These are phyloP conservation scores for Eulemur mongoz DNA, from an alignment of 2,797 vertebrate genomes.

Conservation along the genomic window DNA sequence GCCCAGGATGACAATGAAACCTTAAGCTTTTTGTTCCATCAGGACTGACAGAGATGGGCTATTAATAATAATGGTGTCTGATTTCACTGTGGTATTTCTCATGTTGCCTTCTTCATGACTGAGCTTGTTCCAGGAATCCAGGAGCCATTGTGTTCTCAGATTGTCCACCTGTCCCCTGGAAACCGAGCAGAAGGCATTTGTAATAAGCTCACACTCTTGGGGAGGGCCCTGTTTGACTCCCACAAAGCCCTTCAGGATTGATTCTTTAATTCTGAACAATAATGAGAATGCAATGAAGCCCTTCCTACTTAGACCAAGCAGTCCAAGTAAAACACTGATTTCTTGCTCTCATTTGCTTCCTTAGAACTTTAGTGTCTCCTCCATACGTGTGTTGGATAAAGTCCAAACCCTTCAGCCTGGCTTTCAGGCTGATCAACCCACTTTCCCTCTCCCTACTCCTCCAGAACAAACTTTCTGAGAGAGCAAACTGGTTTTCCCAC, in stretches of 20 bases:
- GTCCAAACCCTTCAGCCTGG: neutral
- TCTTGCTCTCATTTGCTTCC: neutral
- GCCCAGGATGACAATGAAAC: neutral
- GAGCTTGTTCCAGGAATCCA: neutral
- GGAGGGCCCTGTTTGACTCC: neutral
- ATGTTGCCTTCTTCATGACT: neutral
- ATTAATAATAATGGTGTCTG: neutral
- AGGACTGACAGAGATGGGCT: neutral
- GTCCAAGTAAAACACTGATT: neutral
- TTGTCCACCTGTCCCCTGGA: constrained; percentile 13
- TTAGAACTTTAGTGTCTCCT: neutral
- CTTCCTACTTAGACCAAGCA: neutral
- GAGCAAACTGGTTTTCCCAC: neutral
- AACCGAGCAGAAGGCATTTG: neutral
- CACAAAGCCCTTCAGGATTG: constrained; percentile 22
- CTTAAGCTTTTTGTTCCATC: neutral
- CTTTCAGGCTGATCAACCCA: neutral
- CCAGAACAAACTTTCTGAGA: neutral
- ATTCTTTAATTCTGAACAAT: constrained; percentile 52
- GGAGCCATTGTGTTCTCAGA: neutral
- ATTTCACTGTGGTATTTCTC: neutral
- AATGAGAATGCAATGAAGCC: constrained; percentile 13
- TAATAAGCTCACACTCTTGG: neutral
- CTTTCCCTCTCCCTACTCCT: neutral
- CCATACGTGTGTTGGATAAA: neutral